phyloP scores from a whole-genome alignment of 2,888 invertebrate genomes.

The Netelia virgata region DNA sequence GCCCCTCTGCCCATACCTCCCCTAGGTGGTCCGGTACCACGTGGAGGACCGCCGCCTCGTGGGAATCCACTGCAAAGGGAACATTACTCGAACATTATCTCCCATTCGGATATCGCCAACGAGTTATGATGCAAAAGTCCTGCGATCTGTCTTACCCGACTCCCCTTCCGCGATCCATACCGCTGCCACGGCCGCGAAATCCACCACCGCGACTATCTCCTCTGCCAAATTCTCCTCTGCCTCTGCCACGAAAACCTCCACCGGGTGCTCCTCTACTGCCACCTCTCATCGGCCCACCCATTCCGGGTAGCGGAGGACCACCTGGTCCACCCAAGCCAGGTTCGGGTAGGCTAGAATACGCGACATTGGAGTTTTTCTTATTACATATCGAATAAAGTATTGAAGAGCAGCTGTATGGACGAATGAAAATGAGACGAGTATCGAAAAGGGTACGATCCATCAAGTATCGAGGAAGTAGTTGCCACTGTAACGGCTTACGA shows the following conservation, averaged over 20 bases:
- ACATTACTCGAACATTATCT: background rate
- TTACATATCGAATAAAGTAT: background rate
- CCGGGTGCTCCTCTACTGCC: constrained; percentile 78
- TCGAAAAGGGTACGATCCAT: too few relatives aligned
- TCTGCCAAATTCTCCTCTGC: constrained; percentile 82
- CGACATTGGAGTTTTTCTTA: background rate
- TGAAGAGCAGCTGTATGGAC: too few relatives aligned
- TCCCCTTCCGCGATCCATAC: constrained; percentile 84
- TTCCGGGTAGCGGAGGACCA: constrained; percentile 79
- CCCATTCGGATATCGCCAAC: background rate
- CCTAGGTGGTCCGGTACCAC: constrained; percentile 71
- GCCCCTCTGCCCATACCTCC: constrained; percentile 73
- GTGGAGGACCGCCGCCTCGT: constrained; percentile 67
- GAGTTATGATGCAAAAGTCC: background rate
- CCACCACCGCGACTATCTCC: constrained; percentile 83
- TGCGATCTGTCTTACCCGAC: constrained; percentile 71
- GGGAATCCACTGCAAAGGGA: constrained; percentile 64
- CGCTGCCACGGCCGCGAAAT: constrained; percentile 83
- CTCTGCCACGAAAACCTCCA: constrained; percentile 79
- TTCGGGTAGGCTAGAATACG: constrained; percentile 78
- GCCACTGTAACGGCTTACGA: too few relatives aligned
- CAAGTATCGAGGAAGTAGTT: too few relatives aligned
- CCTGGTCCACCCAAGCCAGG: constrained; percentile 79
- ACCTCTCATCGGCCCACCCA: constrained; percentile 81
- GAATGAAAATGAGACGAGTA: background rate